Conservation (phyloP, 1,140 invertebrate genomes). For the Lamellibrachia luymesi region DNA sequence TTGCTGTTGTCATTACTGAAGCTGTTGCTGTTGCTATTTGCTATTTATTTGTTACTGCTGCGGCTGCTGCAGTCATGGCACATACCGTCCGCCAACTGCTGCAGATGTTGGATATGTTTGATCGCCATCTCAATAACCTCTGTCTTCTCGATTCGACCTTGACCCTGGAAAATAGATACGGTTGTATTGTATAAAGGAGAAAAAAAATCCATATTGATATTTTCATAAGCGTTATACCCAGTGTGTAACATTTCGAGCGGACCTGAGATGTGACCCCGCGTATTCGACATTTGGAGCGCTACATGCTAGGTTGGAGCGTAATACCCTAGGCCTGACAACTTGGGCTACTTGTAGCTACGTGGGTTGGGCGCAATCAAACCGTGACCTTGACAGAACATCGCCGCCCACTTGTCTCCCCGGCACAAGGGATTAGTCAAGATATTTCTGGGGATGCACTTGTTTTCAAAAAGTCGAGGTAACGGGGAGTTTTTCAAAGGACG, state of each 20-base stretch:
- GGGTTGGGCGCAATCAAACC: no score
- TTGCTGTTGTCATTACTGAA: no score
- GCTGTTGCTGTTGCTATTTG: no score
- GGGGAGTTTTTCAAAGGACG: no score
- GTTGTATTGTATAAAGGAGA: background rate
- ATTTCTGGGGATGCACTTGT: no score
- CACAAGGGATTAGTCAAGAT: no score
- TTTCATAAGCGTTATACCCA: background rate
- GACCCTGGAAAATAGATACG: slow-evolving; percentile 59
- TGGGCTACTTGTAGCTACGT: no score
- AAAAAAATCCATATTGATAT: no score
- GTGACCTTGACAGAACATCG: no score
- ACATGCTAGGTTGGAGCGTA: background rate
- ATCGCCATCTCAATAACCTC: slow-evolving; percentile 99
- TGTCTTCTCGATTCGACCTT: slow-evolving; percentile 93
- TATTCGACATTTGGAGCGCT: background rate
- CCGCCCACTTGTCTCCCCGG: no score
- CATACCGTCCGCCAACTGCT: slow-evolving; percentile 32
- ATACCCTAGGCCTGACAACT: no score
- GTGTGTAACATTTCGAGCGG: background rate
- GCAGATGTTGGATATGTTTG: slow-evolving; percentile 64
- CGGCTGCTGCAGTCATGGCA: slow-evolving; percentile 20
- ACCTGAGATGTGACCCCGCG: background rate
- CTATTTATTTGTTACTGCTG: background rate
- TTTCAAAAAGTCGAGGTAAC: no score